Evolutionary conservation across 2,113 vertebrate species (phyloP), one percentile per base, ranked within the genome.

Genomic region (Verasper variegatus): DNA sequence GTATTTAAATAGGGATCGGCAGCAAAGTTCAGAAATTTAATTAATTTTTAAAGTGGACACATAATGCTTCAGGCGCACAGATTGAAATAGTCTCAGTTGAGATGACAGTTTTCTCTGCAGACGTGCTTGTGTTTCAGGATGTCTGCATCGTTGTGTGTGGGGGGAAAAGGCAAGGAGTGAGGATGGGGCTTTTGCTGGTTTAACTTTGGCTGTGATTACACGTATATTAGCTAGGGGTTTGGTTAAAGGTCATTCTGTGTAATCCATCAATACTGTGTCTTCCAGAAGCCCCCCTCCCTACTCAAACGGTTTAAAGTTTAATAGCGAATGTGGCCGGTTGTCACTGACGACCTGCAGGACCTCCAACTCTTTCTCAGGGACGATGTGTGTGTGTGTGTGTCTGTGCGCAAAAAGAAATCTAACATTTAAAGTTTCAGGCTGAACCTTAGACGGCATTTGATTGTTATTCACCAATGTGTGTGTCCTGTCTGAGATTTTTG

Each of bases 141-240:
- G 40, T 68, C 24, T 71, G 42, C 8, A 14, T 78, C 37, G 81
- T 51, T 64, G 37, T 71, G 69, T 3, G 7, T 56, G 18, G 65
- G 45, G 56, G 63, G 51, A 31, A 63, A 31, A 40, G 26, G 8
- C 31, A 75, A 42, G 21, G 27, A 49, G 23, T 2, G 45, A 49
- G 5, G 24, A 17, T 26, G 47, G 21, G 26, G 74, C 49, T 67
- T 75, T 31, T 57, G 45, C 49, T 58, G 68, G 75, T 82, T 80
- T 82, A 88, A 63, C 78, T 84, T 78, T 66, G 73, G 62, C 71
- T 74, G 68, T 85, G 76, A 89, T 88, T 85, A 80, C 21, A 82
- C 47, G 47, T 68, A 45, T 71, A 84, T 63, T 74, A 59, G 57
- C 71, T 69, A 47, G 71, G 84, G 70, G 76, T 85, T 81, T 76